Base-by-base conservation (phyloP, 1,140 invertebrate genomes). In the Pygmarrhopalites habei region DNA sequence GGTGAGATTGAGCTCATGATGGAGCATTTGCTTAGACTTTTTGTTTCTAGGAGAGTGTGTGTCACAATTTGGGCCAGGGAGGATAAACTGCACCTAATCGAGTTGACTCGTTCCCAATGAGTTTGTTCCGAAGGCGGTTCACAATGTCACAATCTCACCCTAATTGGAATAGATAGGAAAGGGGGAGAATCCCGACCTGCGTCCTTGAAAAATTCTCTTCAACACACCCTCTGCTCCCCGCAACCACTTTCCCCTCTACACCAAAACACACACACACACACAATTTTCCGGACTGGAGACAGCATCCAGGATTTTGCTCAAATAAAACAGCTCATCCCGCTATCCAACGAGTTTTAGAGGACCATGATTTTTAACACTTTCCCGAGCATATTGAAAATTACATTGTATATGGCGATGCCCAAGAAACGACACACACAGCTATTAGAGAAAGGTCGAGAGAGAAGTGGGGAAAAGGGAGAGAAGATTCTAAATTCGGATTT, bases 131-230 rank as follows among this genome's bases (percentile, higher is more conserved):
- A 66, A 64, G 67, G 62, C 63, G 67, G 65, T 65, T 69, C 58
- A 64, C 56, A 66, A 64, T 66, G 64, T 66, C 41, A 47, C 55
- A 57, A 57, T 29, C 67, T 55, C 58, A 66, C 49, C 64, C 64
- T 69, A 69, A 69, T 69, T 69, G 68, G 68, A 69, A 56, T 52
- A 66, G 68, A 69, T 64, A 62, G 44, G 53, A 51, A 58, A 49
- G 58, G 62, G 60, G 58, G 62, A 60, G 58, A 17, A 26, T 10
- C 26, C 56, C 46, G 49, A 52, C 52, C 43, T 56, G 49, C 62
- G 56, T 53, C 41, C 28, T 61, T 32, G 25, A 26, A 46, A 26
- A 56, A 58, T 35, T 56, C 29, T 26, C 25, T 29, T 23, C 4
- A 5, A 4, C 23, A 10, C 10, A 52, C 12, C 14, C 21, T 21